Evolutionary conservation across 1,140 invertebrate species (phyloP), one percentile per base, ranked within the genome.

Genomic region (Bombus sylvicola): DNA sequence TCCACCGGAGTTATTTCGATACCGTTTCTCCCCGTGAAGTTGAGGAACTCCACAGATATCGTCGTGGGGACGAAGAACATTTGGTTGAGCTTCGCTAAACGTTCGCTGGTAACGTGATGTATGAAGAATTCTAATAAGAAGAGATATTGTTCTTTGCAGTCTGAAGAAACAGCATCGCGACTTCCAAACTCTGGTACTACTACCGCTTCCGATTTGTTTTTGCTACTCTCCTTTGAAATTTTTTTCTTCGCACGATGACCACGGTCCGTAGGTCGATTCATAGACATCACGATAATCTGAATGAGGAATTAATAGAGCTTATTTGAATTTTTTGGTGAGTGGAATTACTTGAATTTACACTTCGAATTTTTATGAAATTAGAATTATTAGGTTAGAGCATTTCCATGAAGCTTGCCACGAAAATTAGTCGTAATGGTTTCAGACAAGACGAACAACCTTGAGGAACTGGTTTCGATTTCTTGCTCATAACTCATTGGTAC

Each of bases 61-160:
- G 92, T 93, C 18, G 95, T 95, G 0, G 95, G 95, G 8, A 93
- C 92, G 69, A 85, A 93, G 82, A 93, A 94, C 91, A 94, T 95
- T 41, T 91, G 87, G 81, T 95, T 95, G 1, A 95, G 71, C 73
- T 94, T 92, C 0, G 87, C 87, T 6, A 95, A 53, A 41, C 94
- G 86, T 0, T 91, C 76, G 59, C 94, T 92, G 72, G 88, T 87
- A 22, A 94, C 91, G n/a, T 91, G 83, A 57, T 93, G 87, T 34
- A 95, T 88, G 87, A 92, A 94, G 53, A 95, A 92, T 43, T 95
- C 95, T 0, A 95, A 72, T 1, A 95, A 86, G 76, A 95, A 93
- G n/a, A 95, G 88, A 83, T 93, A 94, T 6, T 94, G 91, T 25
- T 94, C 93, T 13, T 85, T 72, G 13, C 0, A 10, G 1, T 75